phyloP scores from a whole-genome alignment of 2,113 vertebrate species.

The Poecilia latipinna region DNA sequence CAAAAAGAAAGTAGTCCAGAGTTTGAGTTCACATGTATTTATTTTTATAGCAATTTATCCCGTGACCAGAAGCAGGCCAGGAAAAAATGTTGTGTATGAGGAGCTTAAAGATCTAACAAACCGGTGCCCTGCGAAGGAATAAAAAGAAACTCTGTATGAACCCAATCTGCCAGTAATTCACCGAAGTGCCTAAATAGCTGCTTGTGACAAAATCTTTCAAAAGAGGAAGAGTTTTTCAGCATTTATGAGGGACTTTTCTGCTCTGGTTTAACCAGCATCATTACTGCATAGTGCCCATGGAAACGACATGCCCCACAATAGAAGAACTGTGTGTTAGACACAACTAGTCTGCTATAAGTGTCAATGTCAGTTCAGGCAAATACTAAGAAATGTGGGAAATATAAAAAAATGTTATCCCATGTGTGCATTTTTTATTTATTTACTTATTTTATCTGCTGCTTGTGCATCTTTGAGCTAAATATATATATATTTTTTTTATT shows the following conservation, averaged over 20 bases:
- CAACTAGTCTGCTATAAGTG: too few species aligned
- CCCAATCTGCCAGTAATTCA: not conserved
- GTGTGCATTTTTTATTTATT: too few species aligned
- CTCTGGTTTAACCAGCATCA: not conserved
- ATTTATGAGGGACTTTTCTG: not conserved
- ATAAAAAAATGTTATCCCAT: not conserved
- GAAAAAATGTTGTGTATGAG: not conserved
- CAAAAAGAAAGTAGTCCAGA: not conserved
- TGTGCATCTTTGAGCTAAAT: not conserved
- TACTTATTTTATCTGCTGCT: not conserved
- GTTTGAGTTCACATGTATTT: not conserved
- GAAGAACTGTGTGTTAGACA: too few species aligned
- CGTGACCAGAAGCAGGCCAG: not conserved
- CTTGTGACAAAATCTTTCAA: not conserved
- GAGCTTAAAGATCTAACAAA: not conserved
- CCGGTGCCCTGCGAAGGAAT: not conserved
- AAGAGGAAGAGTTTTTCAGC: not conserved
- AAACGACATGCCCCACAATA: too few species aligned
- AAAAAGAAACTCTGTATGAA: not conserved
- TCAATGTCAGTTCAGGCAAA: not conserved
- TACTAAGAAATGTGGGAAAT: not conserved
- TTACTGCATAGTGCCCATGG: too few species aligned
- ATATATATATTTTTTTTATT: too few species aligned
- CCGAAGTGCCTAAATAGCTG: not conserved
- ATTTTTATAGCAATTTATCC: not conserved